These are phyloP conservation scores for Diorhabda sublineata DNA, from an alignment of 1,140 invertebrate genomes.

Conservation along the genomic window DNA sequence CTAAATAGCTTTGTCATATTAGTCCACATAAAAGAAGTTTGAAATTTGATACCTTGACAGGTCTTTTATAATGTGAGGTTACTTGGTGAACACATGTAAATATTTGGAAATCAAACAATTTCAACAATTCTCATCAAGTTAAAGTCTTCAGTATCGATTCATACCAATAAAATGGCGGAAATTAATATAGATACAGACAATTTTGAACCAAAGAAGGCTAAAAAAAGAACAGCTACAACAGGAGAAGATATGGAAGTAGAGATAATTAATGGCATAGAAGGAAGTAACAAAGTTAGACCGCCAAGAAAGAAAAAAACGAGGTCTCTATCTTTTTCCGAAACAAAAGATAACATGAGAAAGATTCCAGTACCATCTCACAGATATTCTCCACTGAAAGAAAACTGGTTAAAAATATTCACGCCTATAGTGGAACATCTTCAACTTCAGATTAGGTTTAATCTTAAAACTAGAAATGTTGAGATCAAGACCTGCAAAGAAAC, in stretches of 20 bases:
- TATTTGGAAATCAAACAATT: not conserved
- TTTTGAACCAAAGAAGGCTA: slow-evolving; percentile 55
- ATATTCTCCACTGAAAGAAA: slow-evolving; percentile 90
- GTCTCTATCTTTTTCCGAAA: slow-evolving; percentile 53
- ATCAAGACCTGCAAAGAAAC: slow-evolving; percentile 73
- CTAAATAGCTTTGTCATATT: no score
- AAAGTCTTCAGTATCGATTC: not conserved
- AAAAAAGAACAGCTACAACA: slow-evolving; percentile 51
- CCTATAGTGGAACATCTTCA: slow-evolving; percentile 94
- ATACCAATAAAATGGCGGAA: slow-evolving; percentile 21
- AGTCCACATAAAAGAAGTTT: no score
- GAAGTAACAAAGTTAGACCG: slow-evolving; percentile 46
- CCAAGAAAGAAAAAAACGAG: slow-evolving; percentile 53
- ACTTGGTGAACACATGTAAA: slow-evolving; percentile 3
- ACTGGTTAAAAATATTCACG: slow-evolving; percentile 96
- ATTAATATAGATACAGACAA: slow-evolving; percentile 55
- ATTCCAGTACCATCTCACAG: slow-evolving; percentile 63
- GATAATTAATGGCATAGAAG: slow-evolving; percentile 60
- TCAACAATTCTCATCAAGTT: not conserved
- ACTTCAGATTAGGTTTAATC: slow-evolving; percentile 91
- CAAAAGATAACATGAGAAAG: slow-evolving; percentile 58
- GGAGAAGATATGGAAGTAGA: slow-evolving; percentile 61
- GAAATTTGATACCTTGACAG: not conserved
- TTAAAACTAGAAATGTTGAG: slow-evolving; percentile 88
- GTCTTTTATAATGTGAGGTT: not conserved